Base-by-base conservation (phyloP, 2,888 invertebrate genomes). In the Ectemnius continuus region DNA sequence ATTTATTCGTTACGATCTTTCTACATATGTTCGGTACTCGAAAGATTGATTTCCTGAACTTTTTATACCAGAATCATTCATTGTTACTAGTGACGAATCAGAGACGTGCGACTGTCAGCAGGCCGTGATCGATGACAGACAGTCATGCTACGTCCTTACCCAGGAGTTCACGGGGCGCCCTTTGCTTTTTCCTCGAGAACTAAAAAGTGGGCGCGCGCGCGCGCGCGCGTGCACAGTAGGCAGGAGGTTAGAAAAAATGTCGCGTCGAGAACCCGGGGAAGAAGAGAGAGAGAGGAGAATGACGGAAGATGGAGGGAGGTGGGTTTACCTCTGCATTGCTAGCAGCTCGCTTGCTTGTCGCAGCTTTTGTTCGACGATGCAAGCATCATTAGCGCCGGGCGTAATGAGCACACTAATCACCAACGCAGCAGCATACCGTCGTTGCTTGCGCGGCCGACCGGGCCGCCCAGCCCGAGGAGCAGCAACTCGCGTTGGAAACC, bases 341-440 rank as follows among this genome's bases (percentile, higher is more conserved):
- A 60, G 77, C 67, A 66, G 67, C 75, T 77, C 72, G 72, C 81
- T 81, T 76, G 76, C 82, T 80, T 80, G 81, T 83, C 82, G 75
- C 75, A 84, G 81, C 85, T 86, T 87, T 87, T 88, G 86, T 86
- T 84, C 81, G 79, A 73, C 80, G 88, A 85, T 85, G 87, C 87
- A 88, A 86, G 88, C 88, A 86, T 90, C 90, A 88, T 90, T 90
- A 90, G 90, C 87, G 88, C 88, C 86, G 81, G 73, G 76, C 86
- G 85, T 90, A 90, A 90, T 89, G 90, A 90, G 89, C 83, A 86
- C 88, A 87, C 89, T 89, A 90, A 90, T 89, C 90, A 90, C 89
- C 87, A 81, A 84, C 87, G 85, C 86, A 82, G 82, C 73, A 77
- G 64, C 70, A n/a, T 61, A 66, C 80, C 36, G 36, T 36, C 36